Conservation (phyloP, 2,797 vertebrate species). For the Malacoctenus gilli region DNA sequence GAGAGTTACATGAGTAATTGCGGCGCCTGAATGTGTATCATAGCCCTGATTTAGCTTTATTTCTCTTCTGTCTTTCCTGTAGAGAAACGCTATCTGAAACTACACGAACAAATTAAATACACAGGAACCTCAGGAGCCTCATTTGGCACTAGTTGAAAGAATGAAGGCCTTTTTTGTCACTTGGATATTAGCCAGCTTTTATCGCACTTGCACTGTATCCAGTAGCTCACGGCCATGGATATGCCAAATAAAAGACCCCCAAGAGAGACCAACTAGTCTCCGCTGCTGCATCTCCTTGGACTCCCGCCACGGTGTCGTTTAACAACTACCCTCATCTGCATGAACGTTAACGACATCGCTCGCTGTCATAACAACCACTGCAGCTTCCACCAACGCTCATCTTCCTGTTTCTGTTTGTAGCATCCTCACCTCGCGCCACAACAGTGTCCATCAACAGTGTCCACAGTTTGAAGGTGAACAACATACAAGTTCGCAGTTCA, state of each 20-base stretch:
- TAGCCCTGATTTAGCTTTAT: constrained; percentile 16
- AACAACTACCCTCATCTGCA: constrained; percentile 26
- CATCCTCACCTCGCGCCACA: not conserved
- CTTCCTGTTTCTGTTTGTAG: constrained; percentile 5
- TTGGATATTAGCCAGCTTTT: constrained; percentile 41
- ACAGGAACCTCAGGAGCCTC: constrained; percentile 13
- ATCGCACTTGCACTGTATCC: constrained; percentile 39
- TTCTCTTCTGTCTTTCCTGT: constrained; percentile 1
- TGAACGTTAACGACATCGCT: constrained; percentile 15
- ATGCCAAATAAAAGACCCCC: constrained; percentile 57
- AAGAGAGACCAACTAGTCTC: constrained; percentile 46
- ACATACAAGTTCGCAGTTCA: constrained; percentile 11
- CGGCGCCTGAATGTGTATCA: constrained; percentile 30
- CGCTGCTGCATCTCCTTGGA: constrained; percentile 39
- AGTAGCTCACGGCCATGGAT: constrained; percentile 37
- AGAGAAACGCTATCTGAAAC: constrained; percentile 12
- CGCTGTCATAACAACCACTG: not conserved
- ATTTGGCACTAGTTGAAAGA: constrained; percentile 37
- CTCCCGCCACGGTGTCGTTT: constrained; percentile 28
- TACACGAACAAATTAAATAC: constrained; percentile 21
- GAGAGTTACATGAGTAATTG: constrained; percentile 40
- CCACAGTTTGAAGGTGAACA: constrained; percentile 3
- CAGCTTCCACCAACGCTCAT: not conserved
- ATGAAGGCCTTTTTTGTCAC: constrained; percentile 28
- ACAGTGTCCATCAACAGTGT: not conserved